Evolutionary conservation across 2,113 vertebrate genomes (phyloP), one percentile per base, ranked within the genome.

Genomic region (Danionella cerebrum): DNA sequence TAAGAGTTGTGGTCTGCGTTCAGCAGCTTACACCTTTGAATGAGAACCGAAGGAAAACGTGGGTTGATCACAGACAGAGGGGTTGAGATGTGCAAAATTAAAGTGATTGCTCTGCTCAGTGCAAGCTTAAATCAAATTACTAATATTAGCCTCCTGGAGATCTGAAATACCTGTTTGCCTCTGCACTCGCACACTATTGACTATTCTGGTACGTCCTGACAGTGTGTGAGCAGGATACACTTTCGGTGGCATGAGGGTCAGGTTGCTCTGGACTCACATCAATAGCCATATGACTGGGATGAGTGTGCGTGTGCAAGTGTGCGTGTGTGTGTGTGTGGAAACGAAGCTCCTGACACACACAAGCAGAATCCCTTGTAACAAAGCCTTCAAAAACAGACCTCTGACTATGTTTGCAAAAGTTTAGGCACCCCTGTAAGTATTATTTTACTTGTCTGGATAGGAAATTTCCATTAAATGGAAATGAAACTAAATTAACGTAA

Each of bases 151-250:
- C 8, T 14, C 33, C 38, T 59, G 53, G 77, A 82, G 82, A 86
- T 86, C 83, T 77, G 80, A 83, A 85, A 79, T 81, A 87, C 87
- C 87, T 84, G 87, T 90, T 88, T 88, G 89, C 53, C 70, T 76
- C 69, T 80, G 16, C 81, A 73, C 74, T 66, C 78, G 81, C 83
- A 87, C 71, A 84, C 84, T 92, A 91, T 93, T 91, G 91, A 91
- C 89, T 91, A 93, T 93, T 93, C 89, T 91, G 87, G 89, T 90
- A 72, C 54, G 55, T 35, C 62, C 76, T 58, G 79, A 83, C 85
- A 84, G 85, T 80, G 88, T 86, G 83, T 87, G 83, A 76, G 76
- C 72, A 75, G 82, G 90, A 90, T 91, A 90, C 79, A 82, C 85
- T 89, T 80, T 71, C 82, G 72, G 57, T 80, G 69, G 60, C 3